Evolutionary conservation across 1,140 invertebrate species (phyloP).

Genomic region (Pectinophora gossypiella): DNA sequence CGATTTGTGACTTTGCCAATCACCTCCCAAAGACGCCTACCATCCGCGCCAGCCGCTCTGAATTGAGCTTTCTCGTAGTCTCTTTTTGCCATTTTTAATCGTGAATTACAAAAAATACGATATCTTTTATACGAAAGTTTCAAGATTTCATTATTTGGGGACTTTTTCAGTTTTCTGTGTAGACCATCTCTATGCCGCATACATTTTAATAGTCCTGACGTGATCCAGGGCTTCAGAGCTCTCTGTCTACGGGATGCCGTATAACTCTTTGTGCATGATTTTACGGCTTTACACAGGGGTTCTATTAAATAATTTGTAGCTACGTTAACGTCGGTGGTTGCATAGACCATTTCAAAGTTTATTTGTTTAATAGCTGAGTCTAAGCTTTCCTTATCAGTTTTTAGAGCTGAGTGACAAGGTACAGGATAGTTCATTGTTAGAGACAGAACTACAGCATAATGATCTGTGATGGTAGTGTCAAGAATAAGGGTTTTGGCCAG

Average conservation of each 20-base stretch:
- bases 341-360: background rate
- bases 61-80: constrained; percentile 4
- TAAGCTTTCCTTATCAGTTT: background rate
- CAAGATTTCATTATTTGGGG: constrained; percentile 1
- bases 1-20: no score
- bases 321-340: background rate
- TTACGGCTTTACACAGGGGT: background rate
- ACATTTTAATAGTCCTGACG: background rate
- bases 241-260: background rate
- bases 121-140: background rate
- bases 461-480: background rate
- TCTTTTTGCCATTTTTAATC: background rate
- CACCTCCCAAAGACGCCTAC: no score
- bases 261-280: background rate
- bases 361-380: background rate
- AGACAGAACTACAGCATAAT: background rate
- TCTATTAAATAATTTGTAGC: background rate
- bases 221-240: constrained; percentile 2
- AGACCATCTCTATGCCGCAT: constrained; percentile 1
- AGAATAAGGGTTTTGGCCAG: background rate
- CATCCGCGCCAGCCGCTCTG: no score
- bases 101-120: background rate
- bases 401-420: background rate
- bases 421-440: background rate
- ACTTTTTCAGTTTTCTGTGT: constrained; percentile 3